Evolutionary conservation across 2,113 vertebrate species (phyloP), one percentile per base, ranked within the genome.

Genomic region (Peromyscus polionotus): DNA sequence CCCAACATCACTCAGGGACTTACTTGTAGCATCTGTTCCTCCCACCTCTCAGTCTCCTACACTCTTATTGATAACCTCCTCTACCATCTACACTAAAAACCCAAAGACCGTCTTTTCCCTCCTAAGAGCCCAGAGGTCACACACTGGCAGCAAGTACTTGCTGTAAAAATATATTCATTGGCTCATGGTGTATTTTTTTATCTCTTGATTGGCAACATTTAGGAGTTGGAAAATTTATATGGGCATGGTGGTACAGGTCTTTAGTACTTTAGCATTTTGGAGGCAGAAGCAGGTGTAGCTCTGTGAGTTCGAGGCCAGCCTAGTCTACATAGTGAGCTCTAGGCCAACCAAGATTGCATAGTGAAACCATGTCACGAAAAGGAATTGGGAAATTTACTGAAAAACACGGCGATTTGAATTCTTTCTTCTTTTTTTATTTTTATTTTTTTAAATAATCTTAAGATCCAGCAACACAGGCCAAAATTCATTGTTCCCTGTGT

Each of bases 121-220:
- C 59, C 9, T 45, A 22, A 83, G 28, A 85, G 51, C 65, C 19
- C 3, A 88, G 57, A 96, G 20, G 20, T 92, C 75, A 80, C 51
- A 92, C 1, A 45, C 4, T 77, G 70, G 65, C 31, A 81, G 45
- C n/a, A 93, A 65, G 65, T 84, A 79, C 65, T 33, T 57, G 36
- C 81, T 94, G 4, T 61, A 72, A 42, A 87, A 68, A 84, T 90
- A 90, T 61, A 83, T 94, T 94, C 10, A 91, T 94, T 95, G 67
- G 24, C 11, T 95, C 22, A 90, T 26, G 4, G 76, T 31, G 13
- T 48, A 42, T 80, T 92, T 77, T 63, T 19, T 48, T n/a, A 88
- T 96, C 2, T 86, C 31, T 57, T 86, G 11, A 8, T 80, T 57
- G 63, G 39, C 24, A 87, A 28, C 22, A 72, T 73, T 76, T 90